These are phyloP conservation scores for Dusona sp. DNA, from an alignment of 2,888 invertebrate species.

Conservation along the genomic window DNA sequence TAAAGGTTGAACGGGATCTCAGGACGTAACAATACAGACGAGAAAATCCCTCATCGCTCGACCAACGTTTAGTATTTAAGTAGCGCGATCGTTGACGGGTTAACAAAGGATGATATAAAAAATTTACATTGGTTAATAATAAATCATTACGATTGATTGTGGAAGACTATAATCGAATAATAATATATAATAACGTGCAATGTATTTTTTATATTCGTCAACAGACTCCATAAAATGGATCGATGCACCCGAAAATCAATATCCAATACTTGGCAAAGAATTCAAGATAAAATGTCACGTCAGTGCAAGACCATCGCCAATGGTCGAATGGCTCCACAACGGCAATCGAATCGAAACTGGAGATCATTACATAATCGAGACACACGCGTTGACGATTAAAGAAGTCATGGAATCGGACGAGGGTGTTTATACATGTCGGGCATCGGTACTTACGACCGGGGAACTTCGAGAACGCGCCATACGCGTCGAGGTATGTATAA, in stretches of 20 bases:
- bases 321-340: constrained; percentile 94
- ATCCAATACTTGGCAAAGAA: constrained; percentile 91
- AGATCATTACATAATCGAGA: constrained; percentile 90
- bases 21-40: no score
- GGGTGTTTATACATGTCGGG: constrained; percentile 94
- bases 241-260: constrained; percentile 94
- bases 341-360: constrained; percentile 89
- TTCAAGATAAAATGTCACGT: constrained; percentile 94
- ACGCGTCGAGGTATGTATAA: constrained; percentile 89
- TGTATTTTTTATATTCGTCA: constrained; percentile 69
- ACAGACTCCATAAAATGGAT: constrained; percentile 94
- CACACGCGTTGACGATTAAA: constrained; percentile 91
- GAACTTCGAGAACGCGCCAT: constrained; percentile 92
- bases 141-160: no score
- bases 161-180: no score
- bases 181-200: neutral
- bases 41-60: no score
- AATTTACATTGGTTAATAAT: neutral
- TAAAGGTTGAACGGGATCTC: no score
- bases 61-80: no score
- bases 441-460: constrained; percentile 93
- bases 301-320: constrained; percentile 92
- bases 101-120: no score
- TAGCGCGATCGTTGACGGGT: no score
- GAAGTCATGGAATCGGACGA: constrained; percentile 93